Conservation (phyloP, 2,113 vertebrate species). For the Poicephalus gulielmi region DNA sequence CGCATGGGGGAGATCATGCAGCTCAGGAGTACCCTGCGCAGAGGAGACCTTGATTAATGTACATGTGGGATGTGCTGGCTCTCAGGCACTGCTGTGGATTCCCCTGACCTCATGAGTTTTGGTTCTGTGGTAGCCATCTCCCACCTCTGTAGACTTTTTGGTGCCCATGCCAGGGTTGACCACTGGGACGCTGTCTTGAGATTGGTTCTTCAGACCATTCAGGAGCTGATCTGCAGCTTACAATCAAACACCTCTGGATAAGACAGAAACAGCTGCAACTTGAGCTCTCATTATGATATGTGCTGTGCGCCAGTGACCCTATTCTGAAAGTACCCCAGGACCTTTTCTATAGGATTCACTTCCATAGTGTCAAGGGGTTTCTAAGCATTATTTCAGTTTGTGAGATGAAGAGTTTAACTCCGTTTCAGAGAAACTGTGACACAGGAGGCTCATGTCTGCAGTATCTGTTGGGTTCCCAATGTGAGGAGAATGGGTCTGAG, state of each 20-base stretch:
- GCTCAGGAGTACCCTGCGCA: not conserved
- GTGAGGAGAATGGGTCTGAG: not conserved
- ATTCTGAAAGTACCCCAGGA: rapidly evolving
- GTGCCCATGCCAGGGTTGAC: not conserved
- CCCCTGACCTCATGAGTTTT: not conserved
- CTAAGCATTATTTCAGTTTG: not conserved
- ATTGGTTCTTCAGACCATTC: not conserved
- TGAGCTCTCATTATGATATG: not conserved
- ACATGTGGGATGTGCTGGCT: not conserved
- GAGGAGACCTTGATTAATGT: not conserved
- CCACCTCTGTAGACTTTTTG: not conserved
- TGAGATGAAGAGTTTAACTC: not conserved
- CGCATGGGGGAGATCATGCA: rapidly evolving
- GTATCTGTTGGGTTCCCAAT: not conserved
- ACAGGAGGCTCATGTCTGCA: not conserved
- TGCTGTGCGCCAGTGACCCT: rapidly evolving
- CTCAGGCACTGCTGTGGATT: not conserved
- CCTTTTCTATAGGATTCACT: not conserved
- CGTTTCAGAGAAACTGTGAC: not conserved
- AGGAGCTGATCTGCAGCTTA: not conserved
- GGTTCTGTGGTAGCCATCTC: not conserved
- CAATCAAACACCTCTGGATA: not conserved
- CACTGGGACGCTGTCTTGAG: not conserved
- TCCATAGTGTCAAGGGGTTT: not conserved
- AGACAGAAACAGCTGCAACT: not conserved